Evolutionary conservation across 2,113 vertebrate genomes (phyloP).

Genomic region (Thryonomys swinderianus): DNA sequence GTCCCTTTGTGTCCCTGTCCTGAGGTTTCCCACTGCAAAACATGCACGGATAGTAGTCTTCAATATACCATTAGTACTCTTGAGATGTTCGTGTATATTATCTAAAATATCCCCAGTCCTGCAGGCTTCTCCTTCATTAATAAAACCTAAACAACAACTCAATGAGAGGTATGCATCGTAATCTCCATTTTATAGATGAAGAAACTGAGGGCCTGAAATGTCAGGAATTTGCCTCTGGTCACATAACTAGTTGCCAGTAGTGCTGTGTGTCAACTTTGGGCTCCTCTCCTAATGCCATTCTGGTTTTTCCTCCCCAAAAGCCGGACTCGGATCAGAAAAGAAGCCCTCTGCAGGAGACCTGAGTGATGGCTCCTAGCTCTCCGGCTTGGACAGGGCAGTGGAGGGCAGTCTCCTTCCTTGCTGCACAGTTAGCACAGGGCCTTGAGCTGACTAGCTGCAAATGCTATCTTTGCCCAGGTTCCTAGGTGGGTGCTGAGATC

Average conservation of each 20-base stretch:
- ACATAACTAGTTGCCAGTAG: neutral
- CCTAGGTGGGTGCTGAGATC: neutral
- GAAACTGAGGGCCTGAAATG: neutral
- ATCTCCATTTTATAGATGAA: slow-evolving; percentile 1
- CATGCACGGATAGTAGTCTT: neutral
- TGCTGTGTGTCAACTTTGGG: neutral
- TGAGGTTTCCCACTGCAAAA: neutral
- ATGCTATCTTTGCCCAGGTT: neutral
- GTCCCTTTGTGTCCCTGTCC: neutral
- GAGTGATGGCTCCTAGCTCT: neutral
- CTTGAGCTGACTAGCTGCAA: neutral
- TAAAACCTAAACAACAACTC: neutral
- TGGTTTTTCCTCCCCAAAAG: neutral
- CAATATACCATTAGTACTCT: neutral
- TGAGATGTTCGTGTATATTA: neutral
- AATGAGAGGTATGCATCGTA: neutral
- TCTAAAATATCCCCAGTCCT: neutral
- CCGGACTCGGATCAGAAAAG: neutral
- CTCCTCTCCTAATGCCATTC: neutral
- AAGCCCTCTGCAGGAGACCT: neutral
- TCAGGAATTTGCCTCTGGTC: neutral
- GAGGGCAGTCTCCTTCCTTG: neutral
- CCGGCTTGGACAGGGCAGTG: neutral
- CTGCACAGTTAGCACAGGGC: neutral
- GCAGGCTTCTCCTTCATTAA: neutral